Evolutionary conservation across 1,140 invertebrate genomes (phyloP).

Genomic region (Archivesica marissinica): DNA sequence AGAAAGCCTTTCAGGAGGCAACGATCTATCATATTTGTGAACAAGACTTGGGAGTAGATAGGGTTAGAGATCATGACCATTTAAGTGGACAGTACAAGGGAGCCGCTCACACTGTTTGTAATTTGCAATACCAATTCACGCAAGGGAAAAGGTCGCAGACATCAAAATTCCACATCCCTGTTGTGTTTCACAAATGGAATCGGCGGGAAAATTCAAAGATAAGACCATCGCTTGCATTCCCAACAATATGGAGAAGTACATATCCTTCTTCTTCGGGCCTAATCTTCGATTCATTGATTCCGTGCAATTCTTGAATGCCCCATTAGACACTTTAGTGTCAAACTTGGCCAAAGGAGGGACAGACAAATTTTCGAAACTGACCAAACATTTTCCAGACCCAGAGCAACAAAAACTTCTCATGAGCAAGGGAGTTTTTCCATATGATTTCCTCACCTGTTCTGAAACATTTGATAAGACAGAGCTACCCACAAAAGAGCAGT

Average conservation of each 20-base stretch:
- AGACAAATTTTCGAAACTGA: slow-evolving; percentile 74
- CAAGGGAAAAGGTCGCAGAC: slow-evolving; percentile 34
- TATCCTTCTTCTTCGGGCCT: slow-evolving; percentile 59
- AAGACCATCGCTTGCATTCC: slow-evolving; percentile 81
- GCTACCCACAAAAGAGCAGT: slow-evolving; percentile 46
- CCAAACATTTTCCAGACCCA: slow-evolving; percentile 33
- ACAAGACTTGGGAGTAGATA: neutral
- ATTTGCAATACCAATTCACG: slow-evolving; percentile 25
- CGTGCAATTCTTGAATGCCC: neutral
- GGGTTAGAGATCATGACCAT: slow-evolving; percentile 52
- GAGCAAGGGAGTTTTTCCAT: slow-evolving; percentile 45
- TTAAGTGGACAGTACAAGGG: slow-evolving; percentile 19
- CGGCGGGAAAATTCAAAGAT: slow-evolving; percentile 73
- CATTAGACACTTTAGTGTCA: neutral
- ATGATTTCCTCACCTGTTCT: neutral
- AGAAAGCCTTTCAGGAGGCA: neutral
- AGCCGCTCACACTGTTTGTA: slow-evolving; percentile 8
- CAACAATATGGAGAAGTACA: slow-evolving; percentile 81
- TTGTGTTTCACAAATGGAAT: slow-evolving; percentile 83
- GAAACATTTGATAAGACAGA: neutral
- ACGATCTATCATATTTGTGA: slow-evolving; percentile 46
- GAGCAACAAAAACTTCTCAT: slow-evolving; percentile 27
- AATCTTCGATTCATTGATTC: slow-evolving; percentile 35
- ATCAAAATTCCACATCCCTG: slow-evolving; percentile 72
- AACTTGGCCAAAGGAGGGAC: slow-evolving; percentile 45